Percentiles rank a stretch among this genome's conserved stretches.
phyloP scores from a whole-genome alignment of 2,888 invertebrate genomes.

The Iselma pallidipennis region DNA sequence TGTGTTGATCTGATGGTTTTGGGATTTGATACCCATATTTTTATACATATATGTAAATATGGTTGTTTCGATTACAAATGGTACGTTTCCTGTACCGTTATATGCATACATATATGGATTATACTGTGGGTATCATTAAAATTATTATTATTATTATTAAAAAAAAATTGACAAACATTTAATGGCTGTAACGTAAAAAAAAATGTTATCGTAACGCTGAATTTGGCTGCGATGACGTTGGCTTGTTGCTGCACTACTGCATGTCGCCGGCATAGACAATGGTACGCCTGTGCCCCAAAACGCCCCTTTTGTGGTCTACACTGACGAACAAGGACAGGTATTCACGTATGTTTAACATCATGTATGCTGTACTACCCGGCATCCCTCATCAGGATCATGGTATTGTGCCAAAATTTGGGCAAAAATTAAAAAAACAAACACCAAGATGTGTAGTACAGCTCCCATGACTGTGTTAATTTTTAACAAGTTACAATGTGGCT shows the following conservation, averaged over 20 bases:
- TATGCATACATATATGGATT: background rate
- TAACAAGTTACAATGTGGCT: slow-evolving; percentile 46
- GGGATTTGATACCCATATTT: slow-evolving; percentile 1
- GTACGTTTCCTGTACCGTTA: background rate
- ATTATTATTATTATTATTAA: slow-evolving; percentile 22
- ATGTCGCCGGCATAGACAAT: slow-evolving; percentile 64
- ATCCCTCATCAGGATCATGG: slow-evolving; percentile 8
- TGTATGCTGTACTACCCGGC: slow-evolving; percentile 52
- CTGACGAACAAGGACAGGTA: slow-evolving; percentile 96
- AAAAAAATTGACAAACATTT: slow-evolving; percentile 24
- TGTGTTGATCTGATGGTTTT: slow-evolving; percentile 3
- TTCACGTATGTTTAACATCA: slow-evolving; percentile 57
- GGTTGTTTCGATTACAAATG: background rate
- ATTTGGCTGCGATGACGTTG: slow-evolving; percentile 57
- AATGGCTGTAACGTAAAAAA: slow-evolving; percentile 51
- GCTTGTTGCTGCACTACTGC: slow-evolving; percentile 61
- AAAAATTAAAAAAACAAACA: background rate
- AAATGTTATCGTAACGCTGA: slow-evolving; percentile 55
- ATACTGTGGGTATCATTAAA: slow-evolving; percentile 18
- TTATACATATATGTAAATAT: background rate
- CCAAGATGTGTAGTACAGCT: slow-evolving; percentile 45
- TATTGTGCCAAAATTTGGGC: background rate
- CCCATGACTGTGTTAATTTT: slow-evolving; percentile 44
- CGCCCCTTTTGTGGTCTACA: slow-evolving; percentile 93
- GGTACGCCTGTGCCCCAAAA: slow-evolving; percentile 79